Percentiles rank a stretch among this genome's conserved stretches.
Conservation (phyloP, 64 coral and sea anemone species). For the Dendrophyllia cribrosa region DNA sequence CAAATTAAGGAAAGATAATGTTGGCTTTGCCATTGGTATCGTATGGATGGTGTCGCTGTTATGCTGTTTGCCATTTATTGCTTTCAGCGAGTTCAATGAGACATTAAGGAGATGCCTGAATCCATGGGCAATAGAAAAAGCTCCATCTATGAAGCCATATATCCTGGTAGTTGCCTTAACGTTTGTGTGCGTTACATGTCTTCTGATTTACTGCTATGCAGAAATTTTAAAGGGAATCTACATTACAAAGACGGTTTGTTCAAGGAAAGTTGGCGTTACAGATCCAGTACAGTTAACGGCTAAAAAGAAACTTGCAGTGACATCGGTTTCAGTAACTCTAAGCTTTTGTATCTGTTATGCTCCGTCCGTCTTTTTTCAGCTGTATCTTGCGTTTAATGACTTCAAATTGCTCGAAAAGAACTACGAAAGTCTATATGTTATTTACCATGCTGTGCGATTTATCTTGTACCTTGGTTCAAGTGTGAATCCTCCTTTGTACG, state of each 20-base stretch:
- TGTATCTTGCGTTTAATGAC: slow-evolving; percentile 17
- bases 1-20: background rate
- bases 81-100: slow-evolving; percentile 19
- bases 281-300: background rate
- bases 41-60: slow-evolving; percentile 18
- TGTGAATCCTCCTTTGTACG: slow-evolving; percentile 64
- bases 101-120: background rate
- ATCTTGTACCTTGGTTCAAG: slow-evolving; percentile 62
- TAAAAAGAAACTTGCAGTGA: slow-evolving; percentile 48
- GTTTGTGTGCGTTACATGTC: background rate
- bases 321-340: slow-evolving; percentile 41
- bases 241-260: slow-evolving; percentile 42
- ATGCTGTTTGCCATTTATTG: slow-evolving; percentile 14
- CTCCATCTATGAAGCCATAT: slow-evolving; percentile 2
- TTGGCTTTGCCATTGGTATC: background rate
- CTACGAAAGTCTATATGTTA: background rate
- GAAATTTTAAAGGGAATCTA: slow-evolving; percentile 58
- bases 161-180: background rate
- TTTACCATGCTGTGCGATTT: slow-evolving; percentile 23
- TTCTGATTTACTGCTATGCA: slow-evolving; percentile 51
- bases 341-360: slow-evolving; percentile 46
- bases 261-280: background rate
- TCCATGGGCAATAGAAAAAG: slow-evolving; percentile 12
- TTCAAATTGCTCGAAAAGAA: background rate
- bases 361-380: slow-evolving; percentile 29